Conservation (phyloP, 2,888 invertebrate species). For the Meloe dianella region DNA sequence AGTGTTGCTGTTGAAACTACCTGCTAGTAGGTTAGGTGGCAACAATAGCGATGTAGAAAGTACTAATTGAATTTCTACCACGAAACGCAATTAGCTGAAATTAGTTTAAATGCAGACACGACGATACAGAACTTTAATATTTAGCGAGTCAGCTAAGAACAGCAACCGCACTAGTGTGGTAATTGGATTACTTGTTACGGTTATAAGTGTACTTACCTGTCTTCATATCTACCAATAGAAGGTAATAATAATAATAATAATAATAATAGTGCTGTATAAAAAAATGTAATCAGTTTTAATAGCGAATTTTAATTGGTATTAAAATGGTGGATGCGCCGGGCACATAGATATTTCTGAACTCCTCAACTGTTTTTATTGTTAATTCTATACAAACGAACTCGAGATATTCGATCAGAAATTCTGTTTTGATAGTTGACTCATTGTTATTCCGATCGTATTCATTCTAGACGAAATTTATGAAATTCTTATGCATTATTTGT, state of each 20-base stretch:
- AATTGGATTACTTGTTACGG: neutral
- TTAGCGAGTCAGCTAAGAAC: neutral
- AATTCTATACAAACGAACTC: neutral
- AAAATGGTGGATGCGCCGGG: neutral
- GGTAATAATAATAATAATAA: too few species aligned
- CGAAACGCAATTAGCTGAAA: neutral
- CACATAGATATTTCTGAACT: too few species aligned
- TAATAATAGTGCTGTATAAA: too few species aligned
- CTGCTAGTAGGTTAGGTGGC: neutral
- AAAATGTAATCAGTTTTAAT: too few species aligned
- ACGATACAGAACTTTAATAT: neutral
- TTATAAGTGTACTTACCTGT: neutral
- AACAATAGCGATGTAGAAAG: neutral
- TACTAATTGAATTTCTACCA: neutral
- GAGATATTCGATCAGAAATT: neutral
- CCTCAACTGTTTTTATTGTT: neutral
- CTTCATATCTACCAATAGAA: too few species aligned
- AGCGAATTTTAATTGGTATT: neutral
- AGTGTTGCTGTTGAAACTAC: neutral
- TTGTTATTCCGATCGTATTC: neutral
- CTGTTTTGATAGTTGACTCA: neutral
- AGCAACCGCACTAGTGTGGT: neutral
- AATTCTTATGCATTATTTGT: slow-evolving; percentile 2
- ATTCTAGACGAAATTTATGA: neutral
- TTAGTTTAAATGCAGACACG: slow-evolving; percentile 1